These are phyloP conservation scores for Drosophila serrata DNA, from an alignment of 1,140 invertebrate genomes.

Conservation along the genomic window DNA sequence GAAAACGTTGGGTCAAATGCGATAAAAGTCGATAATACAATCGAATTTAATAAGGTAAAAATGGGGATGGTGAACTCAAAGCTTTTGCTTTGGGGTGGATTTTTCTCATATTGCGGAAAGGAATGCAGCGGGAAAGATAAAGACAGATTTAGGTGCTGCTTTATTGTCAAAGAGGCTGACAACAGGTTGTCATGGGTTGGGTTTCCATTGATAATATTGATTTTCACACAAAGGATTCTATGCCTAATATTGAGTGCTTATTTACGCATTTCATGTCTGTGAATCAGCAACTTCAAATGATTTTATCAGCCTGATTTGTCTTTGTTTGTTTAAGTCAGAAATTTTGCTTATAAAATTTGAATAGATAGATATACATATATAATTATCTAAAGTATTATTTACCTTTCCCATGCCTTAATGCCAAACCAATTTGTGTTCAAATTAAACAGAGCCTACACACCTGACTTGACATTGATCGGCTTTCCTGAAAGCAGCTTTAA, in stretches of 20 bases:
- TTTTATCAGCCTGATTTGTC: too few relatives aligned
- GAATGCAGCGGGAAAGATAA: conserved; percentile 15
- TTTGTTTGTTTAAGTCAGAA: too few relatives aligned
- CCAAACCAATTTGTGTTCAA: background rate
- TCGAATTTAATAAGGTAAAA: conserved; percentile 78
- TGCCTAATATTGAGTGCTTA: conserved; percentile 12
- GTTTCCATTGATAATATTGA: conserved; percentile 50
- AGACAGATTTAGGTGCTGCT: conserved; percentile 16
- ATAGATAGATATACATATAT: too few relatives aligned
- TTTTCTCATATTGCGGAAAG: conserved; percentile 3
- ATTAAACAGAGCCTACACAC: conserved; percentile 31
- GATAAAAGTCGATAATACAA: conserved; percentile 80
- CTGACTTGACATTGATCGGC: conserved; percentile 53
- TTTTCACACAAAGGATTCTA: conserved; percentile 29
- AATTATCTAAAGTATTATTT: background rate
- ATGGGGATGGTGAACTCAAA: conserved; percentile 28
- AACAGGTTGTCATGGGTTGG: conserved; percentile 71
- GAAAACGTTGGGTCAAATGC: conserved; percentile 66
- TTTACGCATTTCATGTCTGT: background rate
- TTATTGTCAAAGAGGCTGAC: conserved; percentile 64
- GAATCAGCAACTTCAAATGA: background rate
- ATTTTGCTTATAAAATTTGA: too few relatives aligned
- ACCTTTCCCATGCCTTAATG: background rate
- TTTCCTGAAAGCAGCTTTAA: conserved; percentile 67
- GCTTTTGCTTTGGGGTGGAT: conserved; percentile 34